Conservation (phyloP, 2,888 invertebrate genomes). For the Coenonympha arcania region DNA sequence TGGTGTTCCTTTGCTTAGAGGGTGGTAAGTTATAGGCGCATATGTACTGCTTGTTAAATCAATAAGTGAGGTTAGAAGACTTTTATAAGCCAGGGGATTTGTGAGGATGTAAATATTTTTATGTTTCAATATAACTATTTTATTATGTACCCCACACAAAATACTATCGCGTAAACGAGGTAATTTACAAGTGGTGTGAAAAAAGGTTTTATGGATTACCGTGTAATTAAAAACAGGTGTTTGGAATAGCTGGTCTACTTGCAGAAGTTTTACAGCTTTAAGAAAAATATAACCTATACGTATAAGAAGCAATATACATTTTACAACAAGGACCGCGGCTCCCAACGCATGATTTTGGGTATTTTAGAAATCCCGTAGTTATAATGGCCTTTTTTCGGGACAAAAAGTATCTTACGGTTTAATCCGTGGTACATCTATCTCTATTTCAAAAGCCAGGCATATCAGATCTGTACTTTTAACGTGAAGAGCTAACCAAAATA, state of each 20-base stretch:
- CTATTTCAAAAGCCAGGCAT: no score
- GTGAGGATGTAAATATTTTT: not conserved
- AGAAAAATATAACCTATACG: no score
- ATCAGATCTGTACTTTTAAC: no score
- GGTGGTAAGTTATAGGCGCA: conserved; percentile 57
- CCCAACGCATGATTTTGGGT: no score
- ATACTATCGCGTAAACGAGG: not conserved
- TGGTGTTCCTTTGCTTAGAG: conserved; percentile 69
- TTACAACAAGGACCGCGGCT: no score
- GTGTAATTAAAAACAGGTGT: not conserved
- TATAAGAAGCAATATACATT: no score
- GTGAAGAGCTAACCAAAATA: no score
- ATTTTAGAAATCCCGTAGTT: no score
- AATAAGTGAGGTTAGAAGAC: conserved; percentile 42
- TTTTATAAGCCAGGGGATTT: conserved; percentile 5
- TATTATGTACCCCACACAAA: conserved; percentile 4
- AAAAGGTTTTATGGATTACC: not conserved
- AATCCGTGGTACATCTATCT: no score
- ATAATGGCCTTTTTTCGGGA: no score
- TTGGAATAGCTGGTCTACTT: not conserved
- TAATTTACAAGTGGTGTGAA: not conserved
- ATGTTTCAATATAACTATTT: conserved; percentile 3
- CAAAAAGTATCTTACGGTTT: no score
- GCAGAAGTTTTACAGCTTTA: not conserved
- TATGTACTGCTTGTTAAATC: conserved; percentile 64